Base-by-base conservation (phyloP, 2,888 invertebrate species). In the Lathronympha strigana region DNA sequence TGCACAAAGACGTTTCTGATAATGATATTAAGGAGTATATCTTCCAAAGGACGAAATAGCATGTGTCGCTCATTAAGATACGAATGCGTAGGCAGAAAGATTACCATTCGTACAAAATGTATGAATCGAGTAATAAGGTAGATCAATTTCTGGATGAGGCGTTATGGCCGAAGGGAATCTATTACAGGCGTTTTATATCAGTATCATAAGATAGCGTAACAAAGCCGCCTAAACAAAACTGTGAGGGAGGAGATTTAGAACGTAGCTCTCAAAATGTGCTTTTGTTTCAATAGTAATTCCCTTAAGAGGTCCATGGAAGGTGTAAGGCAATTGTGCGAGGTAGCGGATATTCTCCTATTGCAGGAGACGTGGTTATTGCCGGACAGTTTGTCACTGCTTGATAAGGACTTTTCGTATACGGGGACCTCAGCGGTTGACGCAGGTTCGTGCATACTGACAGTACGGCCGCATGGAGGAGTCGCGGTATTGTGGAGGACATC, bases 91-190 rank as follows among this genome's bases (percentile, higher is more conserved):
- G 23, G 1, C 15, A 49, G 6, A 28, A 28, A n/a, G 45, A 62
- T 4, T 68, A 69, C 23, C 25, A 69, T 15, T 60, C 69, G 0
- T 71, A 67, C 15, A 71, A 68, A 50, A 50, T 71, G 1, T 68
- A 43, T 33, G 64, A 69, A 0, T 63, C 71, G 0, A 63, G 49
- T 23, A 4, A 36, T 1, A 71, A 68, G 36, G 0, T 66, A 4
- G 0, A 33, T 19, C 0, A 54, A 13, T 69, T 70, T 57, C 15
- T 70, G 15, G 3, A 63, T 8, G 63, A 67, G 17, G 31, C 55
- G 1, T 40, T 71, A 8, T 71, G 71, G 71, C 71, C 70, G 1
- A 63, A 68, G 4, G 70, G 71, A 0, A 19, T 43, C 8, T 43
- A 43, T 19, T 43, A 8, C 19, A 43, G 40, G 40, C 40, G 40